These are phyloP conservation scores for Dipodomys stephensi DNA, from an alignment of 2,113 vertebrate genomes.

Conservation along the genomic window DNA sequence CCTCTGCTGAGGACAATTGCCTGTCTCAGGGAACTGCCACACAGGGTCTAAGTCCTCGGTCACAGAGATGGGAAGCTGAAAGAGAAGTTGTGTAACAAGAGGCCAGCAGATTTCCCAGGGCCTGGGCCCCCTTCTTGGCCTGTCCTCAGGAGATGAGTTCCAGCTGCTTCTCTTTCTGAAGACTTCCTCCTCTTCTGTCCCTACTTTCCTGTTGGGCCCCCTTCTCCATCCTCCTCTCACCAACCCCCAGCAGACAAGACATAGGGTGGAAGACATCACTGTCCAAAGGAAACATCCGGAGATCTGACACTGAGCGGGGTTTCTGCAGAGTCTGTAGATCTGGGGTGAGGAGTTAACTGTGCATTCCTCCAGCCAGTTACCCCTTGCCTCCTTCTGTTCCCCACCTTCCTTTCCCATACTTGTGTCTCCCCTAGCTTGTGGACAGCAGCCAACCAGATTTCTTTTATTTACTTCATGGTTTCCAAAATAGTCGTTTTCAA, in stretches of 20 bases:
- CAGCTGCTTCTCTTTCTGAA: constrained; percentile 67
- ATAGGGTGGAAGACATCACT: constrained; percentile 3
- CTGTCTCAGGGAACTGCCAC: neutral
- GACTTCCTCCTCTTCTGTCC: neutral
- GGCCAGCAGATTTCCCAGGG: constrained; percentile 62
- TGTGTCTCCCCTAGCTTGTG: neutral
- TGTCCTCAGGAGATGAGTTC: constrained; percentile 64
- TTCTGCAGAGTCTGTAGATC: neutral
- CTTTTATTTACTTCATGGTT: constrained; percentile 45
- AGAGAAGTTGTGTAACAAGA: neutral
- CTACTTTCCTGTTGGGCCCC: constrained; percentile 1
- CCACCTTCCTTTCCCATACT: neutral
- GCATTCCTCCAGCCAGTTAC: neutral
- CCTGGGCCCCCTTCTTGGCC: constrained; percentile 65
- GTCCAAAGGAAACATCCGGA: neutral
- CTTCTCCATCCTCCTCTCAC: neutral
- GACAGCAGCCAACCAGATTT: neutral
- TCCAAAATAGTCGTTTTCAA: constrained; percentile 47
- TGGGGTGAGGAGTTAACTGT: neutral
- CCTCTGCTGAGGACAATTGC: neutral
- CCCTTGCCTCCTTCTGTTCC: neutral
- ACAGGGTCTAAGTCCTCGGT: neutral
- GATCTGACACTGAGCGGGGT: neutral
- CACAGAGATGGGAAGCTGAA: neutral
- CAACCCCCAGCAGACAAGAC: neutral